Conservation (phyloP, 2,113 vertebrate genomes). For the Lathamus discolor region DNA sequence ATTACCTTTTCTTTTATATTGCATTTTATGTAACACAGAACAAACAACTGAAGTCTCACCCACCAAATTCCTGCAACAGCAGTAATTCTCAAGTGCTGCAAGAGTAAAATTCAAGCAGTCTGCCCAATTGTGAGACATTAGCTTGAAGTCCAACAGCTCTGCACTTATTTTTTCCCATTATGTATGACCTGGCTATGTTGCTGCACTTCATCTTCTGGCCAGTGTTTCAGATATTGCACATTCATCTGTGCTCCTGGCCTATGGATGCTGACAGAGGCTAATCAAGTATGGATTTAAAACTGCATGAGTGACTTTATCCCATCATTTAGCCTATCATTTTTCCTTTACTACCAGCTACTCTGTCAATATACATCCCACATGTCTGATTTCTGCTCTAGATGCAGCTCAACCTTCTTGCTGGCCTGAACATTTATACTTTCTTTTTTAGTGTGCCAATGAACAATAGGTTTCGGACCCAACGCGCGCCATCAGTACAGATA, state of each 20-base stretch:
- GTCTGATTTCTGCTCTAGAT: neutral
- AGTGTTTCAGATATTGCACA: neutral
- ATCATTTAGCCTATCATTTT: neutral
- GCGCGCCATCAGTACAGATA: neutral
- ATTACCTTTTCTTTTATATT: neutral
- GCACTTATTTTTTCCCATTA: neutral
- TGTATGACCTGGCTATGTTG: fast-evolving
- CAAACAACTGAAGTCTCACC: neutral
- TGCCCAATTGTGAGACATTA: neutral
- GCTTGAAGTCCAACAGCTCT: neutral
- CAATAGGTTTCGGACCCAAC: neutral
- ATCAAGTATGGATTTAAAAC: neutral
- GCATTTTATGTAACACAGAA: neutral
- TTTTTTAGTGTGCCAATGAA: neutral
- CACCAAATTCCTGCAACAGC: neutral
- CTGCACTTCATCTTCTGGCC: neutral
- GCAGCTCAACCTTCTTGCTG: neutral
- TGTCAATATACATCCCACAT: neutral
- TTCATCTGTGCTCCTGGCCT: neutral
- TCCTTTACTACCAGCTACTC: neutral
- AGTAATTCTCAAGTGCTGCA: conserved; percentile 9
- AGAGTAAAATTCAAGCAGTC: neutral
- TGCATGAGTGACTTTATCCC: neutral
- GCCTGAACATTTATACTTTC: neutral
- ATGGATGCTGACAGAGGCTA: neutral